Evolutionary conservation across 2,888 invertebrate species (phyloP), one percentile per base, ranked within the genome.

Genomic region (Anthophora plumipes): DNA sequence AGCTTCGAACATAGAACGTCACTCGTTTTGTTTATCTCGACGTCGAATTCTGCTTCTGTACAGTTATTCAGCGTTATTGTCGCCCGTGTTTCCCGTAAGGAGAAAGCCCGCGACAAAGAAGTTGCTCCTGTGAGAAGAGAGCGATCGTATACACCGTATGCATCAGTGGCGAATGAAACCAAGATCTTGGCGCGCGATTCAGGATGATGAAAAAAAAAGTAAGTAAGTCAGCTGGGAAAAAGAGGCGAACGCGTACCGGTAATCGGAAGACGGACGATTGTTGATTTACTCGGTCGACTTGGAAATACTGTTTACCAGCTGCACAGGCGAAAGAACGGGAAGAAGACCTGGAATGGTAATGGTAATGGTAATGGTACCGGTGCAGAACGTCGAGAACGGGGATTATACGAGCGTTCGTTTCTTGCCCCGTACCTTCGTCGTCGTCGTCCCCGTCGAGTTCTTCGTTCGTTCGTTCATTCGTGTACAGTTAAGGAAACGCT

Each of bases 401-500:
- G 82, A 82, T 87, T 87, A 80, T 85, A 87, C 81, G 86, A 83
- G 82, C 73, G 72, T 84, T 77, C 79, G 77, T 85, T 88, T 87
- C 87, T 88, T 87, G 83, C 79, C 22, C 59, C 74, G 73, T 86
- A 79, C 67, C 81, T 68, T 85, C 77, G 64, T 54, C 72, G 64
- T 54, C 72, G 71, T 77, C 78, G 77, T 77, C 84, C 55, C 67
- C 77, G 72, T 74, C 74, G 68, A 55, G 63, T 71, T 80, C 85
- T 83, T 86, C 74, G 61, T 54, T 31, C 31, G 31, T 31, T 31
- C 31, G 2, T 31, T 31, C 71, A 71, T 57, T 54, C 79, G 80
- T 90, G 89, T 90, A 91, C 90, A 89, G 91, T 90, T 91, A 91
- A 91, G 84, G 85, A 88, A 85, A 86, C 86, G n/a, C 39, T 71